Base-by-base conservation (phyloP, 2,888 invertebrate genomes). In the Theodoxus fluviatilis region DNA sequence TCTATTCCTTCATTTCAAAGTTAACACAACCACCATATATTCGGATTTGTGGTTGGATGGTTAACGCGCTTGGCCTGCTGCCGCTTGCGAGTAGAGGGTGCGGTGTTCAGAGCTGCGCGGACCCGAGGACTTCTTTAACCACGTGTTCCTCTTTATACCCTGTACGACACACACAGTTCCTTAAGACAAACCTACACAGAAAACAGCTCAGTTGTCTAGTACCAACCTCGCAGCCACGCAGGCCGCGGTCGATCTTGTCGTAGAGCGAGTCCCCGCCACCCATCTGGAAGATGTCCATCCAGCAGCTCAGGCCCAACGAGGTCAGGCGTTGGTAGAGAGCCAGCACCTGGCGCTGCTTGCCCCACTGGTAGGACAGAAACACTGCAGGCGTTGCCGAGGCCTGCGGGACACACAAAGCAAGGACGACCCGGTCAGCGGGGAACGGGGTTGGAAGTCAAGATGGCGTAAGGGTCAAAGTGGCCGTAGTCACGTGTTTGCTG, bases 341-440 rank as follows among this genome's bases (percentile, higher is more conserved):
- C 63, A 73, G 73, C 12, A 79, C 75, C 73, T 84, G 79, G 28
- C 76, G 76, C 72, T 84, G 84, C 70, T 81, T 81, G 2, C 79
- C 83, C 85, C 85, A 85, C 71, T 85, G 83, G 74, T 84, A 85
- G 7, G 84, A 85, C 28, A 85, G 78, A 72, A 85, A 85, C 3
- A 86, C 76, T 9, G 77, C 74, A 4, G 83, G 80, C 3, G 79
- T 77, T 7, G 35, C 68, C 9, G 67, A 70, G 2, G 43, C 68
- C 59, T 40, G 64, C 47, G 38, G 35, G 66, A 71, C n/a, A n/a
- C n/a, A n/a, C n/a, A n/a, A n/a, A n/a, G n/a, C n/a, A n/a, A n/a
- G n/a, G n/a, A n/a, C n/a, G n/a, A n/a, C n/a, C n/a, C n/a, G n/a
- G n/a, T n/a, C n/a, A n/a, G n/a, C n/a, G n/a, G n/a, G n/a, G n/a